phyloP scores from a whole-genome alignment of 92 coral and sea anemone species.

The Micromussa lordhowensis region DNA sequence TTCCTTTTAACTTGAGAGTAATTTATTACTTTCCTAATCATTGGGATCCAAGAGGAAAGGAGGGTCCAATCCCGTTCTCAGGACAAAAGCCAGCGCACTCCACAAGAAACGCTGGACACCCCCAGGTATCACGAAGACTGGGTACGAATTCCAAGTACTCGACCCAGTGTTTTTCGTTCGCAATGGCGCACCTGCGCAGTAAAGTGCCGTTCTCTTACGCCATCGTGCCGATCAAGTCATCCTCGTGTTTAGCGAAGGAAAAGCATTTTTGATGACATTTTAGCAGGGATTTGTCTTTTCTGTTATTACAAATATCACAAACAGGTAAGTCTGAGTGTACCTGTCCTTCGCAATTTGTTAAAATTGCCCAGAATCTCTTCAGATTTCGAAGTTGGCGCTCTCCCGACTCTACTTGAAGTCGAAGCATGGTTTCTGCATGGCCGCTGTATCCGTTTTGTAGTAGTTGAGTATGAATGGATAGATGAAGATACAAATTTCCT shows the following conservation, averaged over 20 bases:
- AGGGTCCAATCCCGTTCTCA: too few relatives aligned
- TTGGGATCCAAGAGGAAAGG: too few relatives aligned
- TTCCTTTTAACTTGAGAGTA: too few relatives aligned
- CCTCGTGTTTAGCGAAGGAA: constrained; percentile 92
- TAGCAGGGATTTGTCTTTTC: constrained; percentile 58
- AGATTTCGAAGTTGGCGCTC: not conserved
- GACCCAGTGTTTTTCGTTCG: constrained; percentile 4
- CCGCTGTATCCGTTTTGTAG: constrained; percentile 4
- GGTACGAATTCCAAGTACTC: not conserved
- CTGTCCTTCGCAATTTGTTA: not conserved
- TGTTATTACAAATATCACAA: constrained; percentile 35
- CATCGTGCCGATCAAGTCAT: constrained; percentile 87
- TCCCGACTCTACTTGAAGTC: not conserved
- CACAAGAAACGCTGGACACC: too few relatives aligned
- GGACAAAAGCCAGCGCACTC: too few relatives aligned
- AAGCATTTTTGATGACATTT: constrained; percentile 81
- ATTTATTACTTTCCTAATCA: too few relatives aligned
- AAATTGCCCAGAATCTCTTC: not conserved
- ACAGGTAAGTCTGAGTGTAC: constrained; percentile 45
- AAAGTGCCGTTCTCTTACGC: constrained; percentile 73
- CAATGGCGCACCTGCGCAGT: constrained; percentile 78
- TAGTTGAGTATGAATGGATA: not conserved
- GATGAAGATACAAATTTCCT: too few relatives aligned
- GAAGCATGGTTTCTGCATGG: not conserved
- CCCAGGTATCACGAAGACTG: too few relatives aligned